Evolutionary conservation across 2,797 vertebrate genomes (phyloP).

Genomic region (Remorina albescens): DNA sequence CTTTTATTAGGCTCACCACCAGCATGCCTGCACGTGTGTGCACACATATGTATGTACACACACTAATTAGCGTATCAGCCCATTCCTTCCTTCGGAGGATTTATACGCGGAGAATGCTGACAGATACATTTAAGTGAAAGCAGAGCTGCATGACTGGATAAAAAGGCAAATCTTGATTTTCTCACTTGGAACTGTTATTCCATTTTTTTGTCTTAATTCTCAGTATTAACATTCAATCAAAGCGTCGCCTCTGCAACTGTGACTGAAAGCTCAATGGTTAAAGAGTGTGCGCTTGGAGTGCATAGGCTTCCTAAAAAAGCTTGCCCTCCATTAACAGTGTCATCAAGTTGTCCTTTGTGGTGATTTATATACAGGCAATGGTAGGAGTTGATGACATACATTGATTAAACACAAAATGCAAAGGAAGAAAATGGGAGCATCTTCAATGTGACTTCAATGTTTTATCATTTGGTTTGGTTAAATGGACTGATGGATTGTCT

Average conservation of each 20-base stretch:
- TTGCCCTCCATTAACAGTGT: background rate
- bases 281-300: background rate
- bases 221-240: background rate
- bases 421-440: background rate
- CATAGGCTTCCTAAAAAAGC: background rate
- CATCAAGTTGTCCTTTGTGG: background rate
- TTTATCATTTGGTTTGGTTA: background rate
- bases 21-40: slow-evolving; percentile 6
- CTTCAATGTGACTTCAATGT: background rate
- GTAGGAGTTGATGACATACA: background rate
- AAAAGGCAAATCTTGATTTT: slow-evolving; percentile 1
- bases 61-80: slow-evolving; percentile 51
- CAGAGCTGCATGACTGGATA: slow-evolving; percentile 2
- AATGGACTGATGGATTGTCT: background rate
- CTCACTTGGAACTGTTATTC: background rate
- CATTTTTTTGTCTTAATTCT: background rate
- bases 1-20: slow-evolving; percentile 65
- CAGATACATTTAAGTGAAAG: slow-evolving; percentile 36
- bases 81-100: slow-evolving; percentile 54
- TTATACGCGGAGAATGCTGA: slow-evolving; percentile 50
- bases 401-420: background rate
- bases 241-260: background rate
- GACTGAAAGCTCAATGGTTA: background rate
- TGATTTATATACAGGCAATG: background rate
- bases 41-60: slow-evolving; percentile 29